These are phyloP conservation scores for Drosophila littoralis DNA, from an alignment of 1,140 invertebrate species.

Conservation along the genomic window DNA sequence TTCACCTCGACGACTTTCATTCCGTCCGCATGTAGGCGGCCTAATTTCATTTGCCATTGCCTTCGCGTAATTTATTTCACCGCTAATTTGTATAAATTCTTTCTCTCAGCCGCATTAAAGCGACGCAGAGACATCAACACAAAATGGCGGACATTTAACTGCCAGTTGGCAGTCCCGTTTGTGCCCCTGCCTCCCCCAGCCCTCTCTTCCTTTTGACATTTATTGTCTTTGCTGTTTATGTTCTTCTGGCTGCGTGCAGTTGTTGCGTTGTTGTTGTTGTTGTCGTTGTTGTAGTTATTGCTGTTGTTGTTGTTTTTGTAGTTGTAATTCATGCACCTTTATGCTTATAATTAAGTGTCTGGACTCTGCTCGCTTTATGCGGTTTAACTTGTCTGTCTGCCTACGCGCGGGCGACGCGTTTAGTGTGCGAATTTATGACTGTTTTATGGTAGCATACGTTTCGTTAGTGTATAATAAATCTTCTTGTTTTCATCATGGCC, in stretches of 20 bases:
- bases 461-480: slow-evolving; percentile 67
- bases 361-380: slow-evolving; percentile 22
- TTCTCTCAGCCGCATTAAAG: slow-evolving; percentile 57
- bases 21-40: slow-evolving; percentile 16
- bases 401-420: slow-evolving; percentile 4
- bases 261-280: background rate
- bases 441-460: slow-evolving; percentile 52
- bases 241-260: slow-evolving; percentile 19
- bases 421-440: slow-evolving; percentile 56
- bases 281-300: background rate
- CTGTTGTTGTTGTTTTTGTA: slow-evolving; percentile 12
- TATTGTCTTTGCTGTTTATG: slow-evolving; percentile 35
- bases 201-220: background rate
- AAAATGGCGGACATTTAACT: slow-evolving; percentile 56
- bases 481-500: slow-evolving; percentile 9
- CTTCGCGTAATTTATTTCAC: slow-evolving; percentile 67
- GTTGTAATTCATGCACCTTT: slow-evolving; percentile 47
- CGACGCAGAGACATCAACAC: slow-evolving; percentile 51
- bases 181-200: background rate
- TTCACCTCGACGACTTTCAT: slow-evolving; percentile 36
- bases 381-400: background rate
- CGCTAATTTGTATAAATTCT: slow-evolving; percentile 77
- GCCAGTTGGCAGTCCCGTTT: slow-evolving; percentile 31
- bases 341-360: slow-evolving; percentile 77
- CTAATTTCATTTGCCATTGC: slow-evolving; percentile 65